phyloP scores from a whole-genome alignment of 2,797 vertebrate genomes.

The Malurus splendens region DNA sequence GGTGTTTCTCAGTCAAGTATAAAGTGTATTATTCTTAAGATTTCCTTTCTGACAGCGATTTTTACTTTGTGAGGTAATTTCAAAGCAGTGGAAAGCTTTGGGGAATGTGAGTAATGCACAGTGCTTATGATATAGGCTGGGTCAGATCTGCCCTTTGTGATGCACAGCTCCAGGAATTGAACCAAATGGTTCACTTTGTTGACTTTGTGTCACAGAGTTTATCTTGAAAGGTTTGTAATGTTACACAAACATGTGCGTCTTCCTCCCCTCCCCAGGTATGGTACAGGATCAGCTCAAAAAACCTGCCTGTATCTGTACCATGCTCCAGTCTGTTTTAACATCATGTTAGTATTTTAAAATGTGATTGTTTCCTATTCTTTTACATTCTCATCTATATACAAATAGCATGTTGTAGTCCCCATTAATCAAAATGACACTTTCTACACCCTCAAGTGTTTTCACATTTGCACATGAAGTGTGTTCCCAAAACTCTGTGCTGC shows the following conservation, averaged over 20 bases:
- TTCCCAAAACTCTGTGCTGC: background rate
- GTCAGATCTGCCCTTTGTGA: background rate
- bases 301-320: background rate
- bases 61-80: background rate
- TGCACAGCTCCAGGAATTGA: background rate
- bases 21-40: background rate
- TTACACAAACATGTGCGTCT: background rate
- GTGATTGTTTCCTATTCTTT: background rate
- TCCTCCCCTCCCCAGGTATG: background rate
- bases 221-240: background rate
- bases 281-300: background rate
- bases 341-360: background rate
- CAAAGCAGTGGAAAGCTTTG: background rate
- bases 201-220: background rate
- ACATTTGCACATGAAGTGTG: conserved; percentile 30
- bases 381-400: background rate
- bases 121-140: background rate
- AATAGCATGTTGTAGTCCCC: background rate
- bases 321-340: background rate
- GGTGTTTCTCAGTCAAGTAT: background rate
- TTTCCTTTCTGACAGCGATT: background rate
- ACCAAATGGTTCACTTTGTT: background rate
- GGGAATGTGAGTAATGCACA: background rate
- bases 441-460: conserved; percentile 12
- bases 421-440: conserved; percentile 40